A percentile compares a stretch with the other conserved stretches of the same genome.
Evolutionary conservation across 2,888 invertebrate genomes (phyloP).

Genomic region (Hyppa rectilinea): DNA sequence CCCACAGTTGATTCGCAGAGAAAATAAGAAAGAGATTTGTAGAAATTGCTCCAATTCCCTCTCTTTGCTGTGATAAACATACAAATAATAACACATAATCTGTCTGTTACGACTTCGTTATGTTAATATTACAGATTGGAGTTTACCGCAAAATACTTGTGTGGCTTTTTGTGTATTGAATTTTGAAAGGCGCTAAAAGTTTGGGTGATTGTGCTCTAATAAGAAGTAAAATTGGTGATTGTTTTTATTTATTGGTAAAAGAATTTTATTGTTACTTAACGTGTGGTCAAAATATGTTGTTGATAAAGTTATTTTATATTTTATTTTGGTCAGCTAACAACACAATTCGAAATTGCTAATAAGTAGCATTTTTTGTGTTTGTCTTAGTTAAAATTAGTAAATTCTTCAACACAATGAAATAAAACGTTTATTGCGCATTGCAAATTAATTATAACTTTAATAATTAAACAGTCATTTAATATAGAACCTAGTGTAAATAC

Average conservation of each 20-base stretch:
- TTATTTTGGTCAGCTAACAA: not conserved
- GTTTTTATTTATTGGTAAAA: constrained; percentile 16
- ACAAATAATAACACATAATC: constrained; percentile 63
- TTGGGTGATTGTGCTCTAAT: constrained; percentile 15
- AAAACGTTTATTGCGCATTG: too few species aligned
- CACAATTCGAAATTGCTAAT: too few species aligned
- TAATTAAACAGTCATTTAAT: too few species aligned
- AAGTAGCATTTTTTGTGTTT: too few species aligned
- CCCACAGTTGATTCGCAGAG: constrained; percentile 54
- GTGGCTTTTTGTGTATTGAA: constrained; percentile 38
- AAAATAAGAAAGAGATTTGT: constrained; percentile 65
- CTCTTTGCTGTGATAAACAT: constrained; percentile 55
- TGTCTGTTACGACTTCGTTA: constrained; percentile 60
- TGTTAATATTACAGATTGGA: constrained; percentile 58
- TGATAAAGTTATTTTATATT: not conserved
- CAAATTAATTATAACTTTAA: too few species aligned
- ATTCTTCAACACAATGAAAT: too few species aligned
- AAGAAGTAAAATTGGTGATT: constrained; percentile 11
- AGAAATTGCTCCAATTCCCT: constrained; percentile 63
- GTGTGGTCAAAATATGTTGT: not conserved
- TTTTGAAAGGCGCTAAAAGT: constrained; percentile 34
- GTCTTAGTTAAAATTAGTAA: too few species aligned
- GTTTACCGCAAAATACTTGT: constrained; percentile 48
- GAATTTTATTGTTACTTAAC: constrained; percentile 19
- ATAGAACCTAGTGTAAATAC: too few species aligned